Conservation (phyloP, 1,140 invertebrate species). For the Pseudomyrmex flavicornis region DNA sequence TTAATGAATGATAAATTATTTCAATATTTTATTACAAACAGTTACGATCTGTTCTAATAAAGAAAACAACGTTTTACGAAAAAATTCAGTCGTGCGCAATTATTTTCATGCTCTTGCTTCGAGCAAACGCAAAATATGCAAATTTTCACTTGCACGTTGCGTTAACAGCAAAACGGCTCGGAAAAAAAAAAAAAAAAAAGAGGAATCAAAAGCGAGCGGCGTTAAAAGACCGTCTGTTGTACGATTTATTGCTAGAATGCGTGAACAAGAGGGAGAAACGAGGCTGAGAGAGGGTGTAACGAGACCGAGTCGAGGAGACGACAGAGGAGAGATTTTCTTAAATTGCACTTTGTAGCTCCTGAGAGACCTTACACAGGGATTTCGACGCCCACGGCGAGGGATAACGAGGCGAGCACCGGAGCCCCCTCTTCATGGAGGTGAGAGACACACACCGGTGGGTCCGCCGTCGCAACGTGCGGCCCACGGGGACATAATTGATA, state of each 20-base stretch:
- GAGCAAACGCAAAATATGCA: not conserved
- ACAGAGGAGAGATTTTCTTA: slow-evolving; percentile 75
- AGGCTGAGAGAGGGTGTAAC: slow-evolving; percentile 45
- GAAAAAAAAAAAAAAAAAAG: not conserved
- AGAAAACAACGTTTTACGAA: not conserved
- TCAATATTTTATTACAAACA: too few species aligned
- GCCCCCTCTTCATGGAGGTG: slow-evolving; percentile 62
- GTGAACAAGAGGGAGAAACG: slow-evolving; percentile 43
- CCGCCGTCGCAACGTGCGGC: slow-evolving; percentile 69
- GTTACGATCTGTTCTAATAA: too few species aligned
- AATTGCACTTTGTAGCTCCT: slow-evolving; percentile 81
- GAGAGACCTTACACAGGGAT: slow-evolving; percentile 77
- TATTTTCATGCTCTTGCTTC: not conserved
- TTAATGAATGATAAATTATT: too few species aligned
- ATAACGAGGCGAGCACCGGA: slow-evolving; percentile 76
- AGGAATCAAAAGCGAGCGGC: slow-evolving; percentile 21
- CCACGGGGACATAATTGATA: slow-evolving; percentile 80
- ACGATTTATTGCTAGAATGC: slow-evolving; percentile 66
- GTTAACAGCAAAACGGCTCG: slow-evolving; percentile 6
- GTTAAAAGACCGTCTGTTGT: slow-evolving; percentile 34
- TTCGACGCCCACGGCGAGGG: slow-evolving; percentile 80
- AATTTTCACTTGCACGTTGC: slow-evolving; percentile 14
- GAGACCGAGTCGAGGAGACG: slow-evolving; percentile 16
- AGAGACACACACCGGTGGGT: slow-evolving; percentile 77
- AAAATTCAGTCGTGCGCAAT: not conserved